Base-by-base conservation (phyloP, 1,140 invertebrate species). In the Bombus soroeensis region DNA sequence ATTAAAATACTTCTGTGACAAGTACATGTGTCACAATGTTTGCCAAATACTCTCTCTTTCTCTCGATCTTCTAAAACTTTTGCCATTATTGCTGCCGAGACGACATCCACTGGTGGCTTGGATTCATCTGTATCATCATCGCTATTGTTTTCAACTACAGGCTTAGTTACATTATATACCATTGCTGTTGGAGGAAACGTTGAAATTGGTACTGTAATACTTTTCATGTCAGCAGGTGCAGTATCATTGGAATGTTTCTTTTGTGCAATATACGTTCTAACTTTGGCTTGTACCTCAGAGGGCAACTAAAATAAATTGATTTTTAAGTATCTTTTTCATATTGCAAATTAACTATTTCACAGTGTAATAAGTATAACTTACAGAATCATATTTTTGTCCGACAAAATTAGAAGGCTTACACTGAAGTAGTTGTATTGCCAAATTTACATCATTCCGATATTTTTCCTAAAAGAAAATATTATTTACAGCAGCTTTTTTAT, bases 401-500 rank as follows among this genome's bases (percentile, higher is more conserved):
- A 99, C 97, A 96, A 99, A 99, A 95, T 98, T 98, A 79, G 98
- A 98, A 88, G 98, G 98, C 94, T 99, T 99, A 94, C 98, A 99
- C 93, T 99, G 98, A 41, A 99, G 95, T 87, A 99, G 96, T 95
- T 99, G 98, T 88, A 99, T 98, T 75, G 98, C 98, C 94, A 99
- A 95, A 95, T 98, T 98, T 92, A 99, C 98, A 95, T 99, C 99
- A 95, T 97, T 98, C 95, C 98, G 97, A 95, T 99, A 99, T 91
- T 98, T 97, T 93, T 99, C 98, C 98, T 99, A 96, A 96, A 93
- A 93, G 90, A 93, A 91, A 90, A 87, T 39, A 25, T 68, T 62
- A 39, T 72, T 76, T 2, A 66, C 68, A 53, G 34, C 74, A 18
- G 43, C 47, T 39, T 53, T 73, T 39, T 53, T 73, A 64, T 75